phyloP scores from a whole-genome alignment of 2,888 invertebrate genomes.

The Tuberolachnus salignus region DNA sequence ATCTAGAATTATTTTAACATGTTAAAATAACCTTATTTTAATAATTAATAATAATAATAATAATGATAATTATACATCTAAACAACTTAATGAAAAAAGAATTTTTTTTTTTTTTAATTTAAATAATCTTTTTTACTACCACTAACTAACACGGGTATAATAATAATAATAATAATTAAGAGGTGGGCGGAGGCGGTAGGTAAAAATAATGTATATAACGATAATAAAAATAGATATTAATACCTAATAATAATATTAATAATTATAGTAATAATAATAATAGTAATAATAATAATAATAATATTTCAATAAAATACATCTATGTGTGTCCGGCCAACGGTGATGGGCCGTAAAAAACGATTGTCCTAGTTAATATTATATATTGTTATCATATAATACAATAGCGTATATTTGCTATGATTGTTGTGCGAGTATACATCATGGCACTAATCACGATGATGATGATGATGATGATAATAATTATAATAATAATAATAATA shows the following conservation, averaged over 20 bases:
- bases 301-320: slow-evolving; percentile 46
- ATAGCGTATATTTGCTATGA: slow-evolving; percentile 49
- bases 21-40: slow-evolving; percentile 7
- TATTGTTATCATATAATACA: too few relatives aligned
- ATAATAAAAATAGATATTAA: slow-evolving; percentile 3
- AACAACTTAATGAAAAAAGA: slow-evolving; percentile 17
- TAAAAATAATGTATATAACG: neutral
- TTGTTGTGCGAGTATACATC: slow-evolving; percentile 31
- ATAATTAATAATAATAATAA: slow-evolving; percentile 21
- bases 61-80: slow-evolving; percentile 40
- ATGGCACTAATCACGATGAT: slow-evolving; percentile 22
- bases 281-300: neutral
- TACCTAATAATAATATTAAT: neutral
- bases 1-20: slow-evolving; percentile 5
- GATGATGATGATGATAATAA: too few relatives aligned
- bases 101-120: neutral
- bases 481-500: neutral
- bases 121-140: slow-evolving; percentile 6
- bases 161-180: neutral
- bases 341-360: slow-evolving; percentile 28
- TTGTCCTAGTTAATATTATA: slow-evolving; percentile 44
- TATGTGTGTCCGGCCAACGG: slow-evolving; percentile 32
- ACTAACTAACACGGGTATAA: slow-evolving; percentile 22
- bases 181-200: neutral
- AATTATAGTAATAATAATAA: slow-evolving; percentile 27